Conservation (phyloP, 2,888 invertebrate species). For the Gisinianus flammeolus region DNA sequence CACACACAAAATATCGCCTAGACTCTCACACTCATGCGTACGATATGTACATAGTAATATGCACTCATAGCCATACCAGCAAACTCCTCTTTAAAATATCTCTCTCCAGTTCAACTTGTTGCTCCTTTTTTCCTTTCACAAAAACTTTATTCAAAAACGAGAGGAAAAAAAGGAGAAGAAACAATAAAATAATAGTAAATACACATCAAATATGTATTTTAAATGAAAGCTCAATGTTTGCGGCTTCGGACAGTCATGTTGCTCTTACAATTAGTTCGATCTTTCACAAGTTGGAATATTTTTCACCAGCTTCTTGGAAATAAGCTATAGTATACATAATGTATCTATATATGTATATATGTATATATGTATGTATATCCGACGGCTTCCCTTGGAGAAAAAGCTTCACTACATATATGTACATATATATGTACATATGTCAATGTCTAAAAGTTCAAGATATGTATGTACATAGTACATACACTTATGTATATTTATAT, state of each 20-base stretch:
- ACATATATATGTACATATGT: no score
- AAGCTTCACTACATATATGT: no score
- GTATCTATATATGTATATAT: no score
- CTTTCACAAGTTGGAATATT: constrained; percentile 31
- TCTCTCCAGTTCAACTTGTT: neutral
- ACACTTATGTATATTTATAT: no score
- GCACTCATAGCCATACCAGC: no score
- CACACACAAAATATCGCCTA: neutral
- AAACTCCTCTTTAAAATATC: neutral
- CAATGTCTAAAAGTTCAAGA: no score
- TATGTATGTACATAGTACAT: no score
- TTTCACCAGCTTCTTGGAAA: constrained; percentile 29
- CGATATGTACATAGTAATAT: neutral
- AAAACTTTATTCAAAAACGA: neutral
- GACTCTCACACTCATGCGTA: neutral
- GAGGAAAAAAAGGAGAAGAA: neutral
- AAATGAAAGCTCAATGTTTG: neutral
- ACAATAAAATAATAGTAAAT: neutral
- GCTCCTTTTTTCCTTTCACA: neutral
- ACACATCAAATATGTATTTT: neutral
- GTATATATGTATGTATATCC: no score
- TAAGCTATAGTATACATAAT: constrained; percentile 11
- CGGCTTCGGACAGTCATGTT: constrained; percentile 18
- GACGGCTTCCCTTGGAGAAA: constrained; percentile 19
- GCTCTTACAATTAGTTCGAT: constrained; percentile 16